Evolutionary conservation across 2,888 invertebrate species (phyloP), one percentile per base, ranked within the genome.

Genomic region (Agrenia bidenticulata): DNA sequence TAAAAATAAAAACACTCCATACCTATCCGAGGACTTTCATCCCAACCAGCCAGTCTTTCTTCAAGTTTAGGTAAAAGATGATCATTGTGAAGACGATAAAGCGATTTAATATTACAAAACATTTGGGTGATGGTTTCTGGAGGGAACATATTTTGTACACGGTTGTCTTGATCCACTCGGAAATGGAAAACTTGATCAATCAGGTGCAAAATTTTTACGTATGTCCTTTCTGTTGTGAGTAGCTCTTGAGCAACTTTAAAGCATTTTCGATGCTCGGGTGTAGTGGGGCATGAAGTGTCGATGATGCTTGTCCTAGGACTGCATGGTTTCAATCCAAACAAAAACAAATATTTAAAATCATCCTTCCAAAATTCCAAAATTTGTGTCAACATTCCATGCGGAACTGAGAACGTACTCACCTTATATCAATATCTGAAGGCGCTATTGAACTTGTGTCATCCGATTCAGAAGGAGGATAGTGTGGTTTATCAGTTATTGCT

Each of bases 121-220:
- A 87, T 85, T 70, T 84, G 83, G 5, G 83, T 83, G 39, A 86
- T 81, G 13, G 83, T 82, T 64, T 85, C 85, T 32, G 82, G 81
- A 11, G 85, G 83, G 71, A 87, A 82, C 81, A 86, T 83, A 45
- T 81, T 81, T 73, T 82, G 82, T 11, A 81, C 82, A 64, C 84
- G 79, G 74, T 86, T 86, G 76, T 85, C 85, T 69, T 84, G 82
- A 73, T 84, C 83, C 13, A 87, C 82, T 51, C 83, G 80, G 73
- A 83, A 84, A 74, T 85, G 85, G 78, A 87, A 87, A 45, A 81
- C 80, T 81, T 87, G 85, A 75, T 86, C 86, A 50, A 87, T 82
- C 17, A 87, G 80, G 61, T 84, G 82, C 45, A 87, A 79, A 72
- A 85, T 82, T 53, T 81, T 80, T 0, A 87, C 86, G 76, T 87